These are phyloP conservation scores for Elegia similella DNA, from an alignment of 2,888 invertebrate genomes.

Conservation along the genomic window DNA sequence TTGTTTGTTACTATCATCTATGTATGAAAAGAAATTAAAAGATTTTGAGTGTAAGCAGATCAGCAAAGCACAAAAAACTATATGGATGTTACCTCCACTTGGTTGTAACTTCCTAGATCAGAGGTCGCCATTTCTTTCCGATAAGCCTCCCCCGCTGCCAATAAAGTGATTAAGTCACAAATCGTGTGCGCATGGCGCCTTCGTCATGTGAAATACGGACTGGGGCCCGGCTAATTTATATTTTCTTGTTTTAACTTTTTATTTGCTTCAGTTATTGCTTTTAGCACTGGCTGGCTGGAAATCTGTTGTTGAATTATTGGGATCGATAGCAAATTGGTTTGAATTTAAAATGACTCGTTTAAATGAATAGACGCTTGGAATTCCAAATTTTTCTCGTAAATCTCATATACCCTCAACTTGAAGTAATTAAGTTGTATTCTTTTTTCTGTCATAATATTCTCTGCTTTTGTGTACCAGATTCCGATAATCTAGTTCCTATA, in stretches of 20 bases:
- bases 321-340: not conserved
- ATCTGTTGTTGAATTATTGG: constrained; percentile 5
- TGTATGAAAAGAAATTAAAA: too few relatives aligned
- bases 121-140: constrained; percentile 66
- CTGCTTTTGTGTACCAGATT: too few relatives aligned
- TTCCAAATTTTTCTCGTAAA: too few relatives aligned
- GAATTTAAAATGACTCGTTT: too few relatives aligned
- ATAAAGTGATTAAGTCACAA: constrained; percentile 82
- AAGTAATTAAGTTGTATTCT: too few relatives aligned
- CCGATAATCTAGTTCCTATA: too few relatives aligned
- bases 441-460: too few relatives aligned
- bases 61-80: too few relatives aligned
- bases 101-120: not conserved
- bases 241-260: constrained; percentile 21
- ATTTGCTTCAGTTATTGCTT: not conserved
- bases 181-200: constrained; percentile 62
- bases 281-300: not conserved
- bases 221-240: constrained; percentile 26
- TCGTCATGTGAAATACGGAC: constrained; percentile 42
- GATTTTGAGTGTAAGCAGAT: too few relatives aligned
- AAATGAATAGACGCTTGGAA: too few relatives aligned
- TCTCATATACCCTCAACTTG: too few relatives aligned
- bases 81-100: not conserved
- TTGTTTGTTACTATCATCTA: too few relatives aligned
- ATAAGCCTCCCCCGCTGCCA: constrained; percentile 79